Percentiles rank a stretch among this genome's conserved stretches.
Evolutionary conservation across 2,888 invertebrate species (phyloP).

Genomic region (Dryomyza anilis): DNA sequence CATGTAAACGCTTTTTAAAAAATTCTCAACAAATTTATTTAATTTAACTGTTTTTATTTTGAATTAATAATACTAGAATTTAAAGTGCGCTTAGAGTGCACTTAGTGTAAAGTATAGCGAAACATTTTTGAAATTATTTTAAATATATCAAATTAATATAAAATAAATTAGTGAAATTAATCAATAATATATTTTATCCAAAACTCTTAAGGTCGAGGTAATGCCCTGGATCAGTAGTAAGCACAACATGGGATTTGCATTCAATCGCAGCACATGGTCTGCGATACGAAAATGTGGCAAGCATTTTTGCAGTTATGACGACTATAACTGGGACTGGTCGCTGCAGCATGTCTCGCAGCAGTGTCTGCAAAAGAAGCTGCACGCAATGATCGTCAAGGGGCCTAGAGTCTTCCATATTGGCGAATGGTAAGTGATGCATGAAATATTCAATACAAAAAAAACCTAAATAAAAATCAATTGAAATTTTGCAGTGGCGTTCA

Average conservation of each 20-base stretch:
- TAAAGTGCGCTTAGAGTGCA: too few species aligned
- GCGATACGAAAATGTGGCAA: slow-evolving; percentile 79
- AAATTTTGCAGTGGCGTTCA: slow-evolving; percentile 81
- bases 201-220: slow-evolving; percentile 74
- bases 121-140: too few species aligned
- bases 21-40: too few species aligned
- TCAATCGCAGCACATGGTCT: slow-evolving; percentile 87
- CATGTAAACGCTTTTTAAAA: too few species aligned
- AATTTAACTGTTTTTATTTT: too few species aligned
- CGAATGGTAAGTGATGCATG: slow-evolving; percentile 82
- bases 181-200: too few species aligned
- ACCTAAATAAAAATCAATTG: too few species aligned
- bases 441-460: too few species aligned
- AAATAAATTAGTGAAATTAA: too few species aligned
- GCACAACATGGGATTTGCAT: slow-evolving; percentile 99
- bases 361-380: slow-evolving; percentile 75
- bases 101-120: too few species aligned
- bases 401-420: slow-evolving; percentile 98
- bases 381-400: slow-evolving; percentile 87
- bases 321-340: slow-evolving; percentile 99
- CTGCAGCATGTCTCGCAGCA: slow-evolving; percentile 89
- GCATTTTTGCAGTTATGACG: slow-evolving; percentile 94
- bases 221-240: slow-evolving; percentile 95
- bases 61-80: too few species aligned
- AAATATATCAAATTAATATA: too few species aligned